Evolutionary conservation across 2,113 vertebrate genomes (phyloP).

Genomic region (Chloebia gouldiae): DNA sequence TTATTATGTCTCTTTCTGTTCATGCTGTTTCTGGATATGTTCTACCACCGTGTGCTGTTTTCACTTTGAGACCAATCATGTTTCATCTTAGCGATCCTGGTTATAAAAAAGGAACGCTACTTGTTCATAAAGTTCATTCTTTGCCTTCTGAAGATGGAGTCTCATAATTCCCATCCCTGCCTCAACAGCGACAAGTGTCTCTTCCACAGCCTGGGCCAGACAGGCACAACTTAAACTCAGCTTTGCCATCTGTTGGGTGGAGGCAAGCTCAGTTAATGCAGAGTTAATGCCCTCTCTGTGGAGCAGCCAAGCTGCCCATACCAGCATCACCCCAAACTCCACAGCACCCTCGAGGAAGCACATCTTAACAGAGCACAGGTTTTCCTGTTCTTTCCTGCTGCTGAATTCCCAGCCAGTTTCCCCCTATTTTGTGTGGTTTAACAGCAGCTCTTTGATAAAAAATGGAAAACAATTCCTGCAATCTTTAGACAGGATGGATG

Average conservation of each 20-base stretch:
- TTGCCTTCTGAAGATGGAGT: too few species aligned
- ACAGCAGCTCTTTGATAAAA: not conserved
- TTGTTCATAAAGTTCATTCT: too few species aligned
- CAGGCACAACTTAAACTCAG: not conserved
- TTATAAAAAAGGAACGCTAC: too few species aligned
- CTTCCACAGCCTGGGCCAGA: not conserved
- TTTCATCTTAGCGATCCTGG: too few species aligned
- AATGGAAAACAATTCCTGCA: not conserved
- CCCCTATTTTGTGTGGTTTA: not conserved
- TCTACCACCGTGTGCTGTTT: too few species aligned
- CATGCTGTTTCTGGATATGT: too few species aligned
- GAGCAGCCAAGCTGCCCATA: too few species aligned
- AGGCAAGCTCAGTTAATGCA: not conserved
- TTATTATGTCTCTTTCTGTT: too few species aligned
- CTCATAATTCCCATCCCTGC: too few species aligned
- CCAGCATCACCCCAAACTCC: not conserved
- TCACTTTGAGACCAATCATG: too few species aligned
- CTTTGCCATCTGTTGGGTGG: not conserved
- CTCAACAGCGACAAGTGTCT: too few species aligned
- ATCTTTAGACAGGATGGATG: not conserved
- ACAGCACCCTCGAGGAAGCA: rapidly evolving
- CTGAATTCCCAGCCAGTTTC: not conserved
- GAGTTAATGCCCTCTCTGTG: too few species aligned
- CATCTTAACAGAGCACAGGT: not conserved
- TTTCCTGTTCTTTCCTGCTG: not conserved